These are phyloP conservation scores for Andinoacara biseriatus DNA, from an alignment of 2,113 vertebrate species.

Conservation along the genomic window DNA sequence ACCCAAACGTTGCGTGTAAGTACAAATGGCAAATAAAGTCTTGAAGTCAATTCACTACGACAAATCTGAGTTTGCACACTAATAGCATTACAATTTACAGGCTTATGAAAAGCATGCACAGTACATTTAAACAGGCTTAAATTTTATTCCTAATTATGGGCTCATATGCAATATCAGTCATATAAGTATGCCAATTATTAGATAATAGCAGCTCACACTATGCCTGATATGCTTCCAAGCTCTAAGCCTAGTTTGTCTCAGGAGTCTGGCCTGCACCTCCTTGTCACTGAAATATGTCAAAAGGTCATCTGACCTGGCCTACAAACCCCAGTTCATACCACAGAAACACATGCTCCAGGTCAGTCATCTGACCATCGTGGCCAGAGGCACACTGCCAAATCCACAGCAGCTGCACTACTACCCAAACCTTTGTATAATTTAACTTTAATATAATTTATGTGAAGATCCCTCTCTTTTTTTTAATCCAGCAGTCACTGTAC, in stretches of 20 bases:
- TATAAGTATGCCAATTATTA: neutral
- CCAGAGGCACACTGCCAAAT: constrained; percentile 27
- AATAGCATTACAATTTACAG: neutral
- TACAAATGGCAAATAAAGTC: too few relatives aligned
- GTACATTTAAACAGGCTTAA: neutral
- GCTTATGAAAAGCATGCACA: neutral
- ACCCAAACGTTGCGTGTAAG: too few relatives aligned
- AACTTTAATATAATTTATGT: neutral
- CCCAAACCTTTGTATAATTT: neutral
- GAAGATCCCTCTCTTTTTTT: neutral
- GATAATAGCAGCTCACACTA: neutral
- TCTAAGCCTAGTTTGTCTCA: constrained; percentile 3
- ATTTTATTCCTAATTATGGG: neutral
- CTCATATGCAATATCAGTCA: neutral
- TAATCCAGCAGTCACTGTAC: neutral
- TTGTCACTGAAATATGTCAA: constrained; percentile 58
- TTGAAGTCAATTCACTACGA: neutral
- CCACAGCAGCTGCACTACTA: constrained; percentile 14
- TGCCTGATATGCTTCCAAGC: constrained; percentile 5
- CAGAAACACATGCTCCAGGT: constrained; percentile 57
- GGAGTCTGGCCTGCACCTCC: constrained; percentile 33
- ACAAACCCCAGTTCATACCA: constrained; percentile 69
- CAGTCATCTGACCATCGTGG: constrained; percentile 62
- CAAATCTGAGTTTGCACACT: neutral
- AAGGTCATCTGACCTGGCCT: constrained; percentile 69